phyloP scores from a whole-genome alignment of 2,888 invertebrate species.

The Schrankia costaestrigalis region DNA sequence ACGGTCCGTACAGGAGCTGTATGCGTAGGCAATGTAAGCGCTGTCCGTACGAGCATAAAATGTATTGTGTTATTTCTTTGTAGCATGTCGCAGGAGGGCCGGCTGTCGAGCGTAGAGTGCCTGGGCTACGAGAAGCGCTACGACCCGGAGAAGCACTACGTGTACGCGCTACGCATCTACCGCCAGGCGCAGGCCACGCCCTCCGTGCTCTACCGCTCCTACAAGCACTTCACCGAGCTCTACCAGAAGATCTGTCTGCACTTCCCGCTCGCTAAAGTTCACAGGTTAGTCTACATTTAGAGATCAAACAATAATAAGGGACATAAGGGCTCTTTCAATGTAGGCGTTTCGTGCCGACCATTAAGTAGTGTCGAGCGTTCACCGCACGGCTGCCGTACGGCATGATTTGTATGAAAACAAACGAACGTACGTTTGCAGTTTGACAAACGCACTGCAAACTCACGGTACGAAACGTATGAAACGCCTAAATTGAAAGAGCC shows the following conservation, averaged over 20 bases:
- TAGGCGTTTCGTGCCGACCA: too few relatives aligned
- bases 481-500: too few relatives aligned
- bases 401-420: too few relatives aligned
- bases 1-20: too few relatives aligned
- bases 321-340: background rate
- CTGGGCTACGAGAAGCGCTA: conserved; percentile 96
- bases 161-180: conserved; percentile 91
- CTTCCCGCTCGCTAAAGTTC: conserved; percentile 94
- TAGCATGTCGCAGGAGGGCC: conserved; percentile 94
- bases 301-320: background rate
- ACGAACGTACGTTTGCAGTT: too few relatives aligned
- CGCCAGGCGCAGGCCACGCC: conserved; percentile 93
- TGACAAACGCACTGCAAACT: too few relatives aligned
- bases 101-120: conserved; percentile 91
- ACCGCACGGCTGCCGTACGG: too few relatives aligned
- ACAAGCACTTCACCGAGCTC: conserved; percentile 98
- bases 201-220: conserved; percentile 94
- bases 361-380: too few relatives aligned
- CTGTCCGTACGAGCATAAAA: background rate
- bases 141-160: conserved; percentile 98
- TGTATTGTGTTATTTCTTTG: background rate
- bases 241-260: conserved; percentile 95
- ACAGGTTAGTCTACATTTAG: conserved; percentile 83
- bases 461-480: too few relatives aligned
- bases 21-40: too few relatives aligned